Evolutionary conservation across 2,797 vertebrate genomes (phyloP).

Genomic region (Erpetoichthys calabaricus): DNA sequence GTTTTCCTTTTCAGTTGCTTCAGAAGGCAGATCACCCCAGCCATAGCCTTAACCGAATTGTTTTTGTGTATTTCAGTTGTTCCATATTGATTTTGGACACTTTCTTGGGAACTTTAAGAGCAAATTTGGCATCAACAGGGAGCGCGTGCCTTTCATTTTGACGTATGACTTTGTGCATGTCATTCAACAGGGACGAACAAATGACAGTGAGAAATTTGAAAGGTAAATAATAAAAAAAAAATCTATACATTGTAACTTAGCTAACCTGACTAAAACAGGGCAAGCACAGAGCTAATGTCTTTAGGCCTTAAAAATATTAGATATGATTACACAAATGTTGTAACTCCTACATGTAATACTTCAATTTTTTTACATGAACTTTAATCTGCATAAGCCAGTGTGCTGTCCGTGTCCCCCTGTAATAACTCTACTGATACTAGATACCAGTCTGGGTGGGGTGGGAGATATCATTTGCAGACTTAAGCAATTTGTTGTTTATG

Average conservation of each 20-base stretch:
- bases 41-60: too few species aligned
- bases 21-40: not conserved
- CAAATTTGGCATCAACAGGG: constrained; percentile 94
- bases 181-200: constrained; percentile 87
- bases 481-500: too few species aligned
- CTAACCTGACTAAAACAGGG: not conserved
- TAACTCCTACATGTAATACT: too few species aligned
- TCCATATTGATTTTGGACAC: constrained; percentile 96
- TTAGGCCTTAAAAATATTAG: not conserved
- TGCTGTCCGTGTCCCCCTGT: too few species aligned
- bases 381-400: too few species aligned
- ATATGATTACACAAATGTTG: too few species aligned
- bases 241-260: not conserved
- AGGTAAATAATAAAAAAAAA: constrained; percentile 50
- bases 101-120: constrained; percentile 97
- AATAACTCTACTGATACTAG: too few species aligned
- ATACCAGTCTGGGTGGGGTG: too few species aligned
- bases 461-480: too few species aligned
- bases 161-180: constrained; percentile 97
- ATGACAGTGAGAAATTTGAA: constrained; percentile 94
- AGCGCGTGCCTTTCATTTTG: constrained; percentile 92
- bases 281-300: not conserved
- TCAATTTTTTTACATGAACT: too few species aligned
- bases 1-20: not conserved
- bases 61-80: constrained; percentile 53